phyloP scores from a whole-genome alignment of 2,888 invertebrate species.

The Prenolepis imparis region DNA sequence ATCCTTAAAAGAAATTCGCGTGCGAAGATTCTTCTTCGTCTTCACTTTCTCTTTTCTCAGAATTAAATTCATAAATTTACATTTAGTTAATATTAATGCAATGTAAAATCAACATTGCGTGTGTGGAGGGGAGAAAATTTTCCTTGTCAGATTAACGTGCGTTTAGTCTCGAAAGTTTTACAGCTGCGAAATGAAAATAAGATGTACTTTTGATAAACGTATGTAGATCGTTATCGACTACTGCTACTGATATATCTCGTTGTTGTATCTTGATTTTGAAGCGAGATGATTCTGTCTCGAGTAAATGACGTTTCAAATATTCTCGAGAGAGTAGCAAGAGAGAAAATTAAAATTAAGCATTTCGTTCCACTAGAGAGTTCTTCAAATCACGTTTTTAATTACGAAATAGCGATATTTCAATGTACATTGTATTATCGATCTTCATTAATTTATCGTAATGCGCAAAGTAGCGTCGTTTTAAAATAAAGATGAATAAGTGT shows the following conservation, averaged over 20 bases:
- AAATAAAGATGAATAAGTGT: background rate
- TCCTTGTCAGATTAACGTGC: background rate
- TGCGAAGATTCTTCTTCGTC: background rate
- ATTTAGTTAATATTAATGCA: background rate
- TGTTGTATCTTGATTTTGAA: constrained; percentile 50
- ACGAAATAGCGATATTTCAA: constrained; percentile 10
- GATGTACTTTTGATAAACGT: constrained; percentile 8
- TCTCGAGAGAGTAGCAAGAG: constrained; percentile 19
- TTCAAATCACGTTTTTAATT: constrained; percentile 6
- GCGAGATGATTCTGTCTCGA: constrained; percentile 54
- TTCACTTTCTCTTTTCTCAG: constrained; percentile 12
- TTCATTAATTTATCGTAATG: constrained; percentile 18
- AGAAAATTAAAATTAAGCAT: constrained; percentile 43
- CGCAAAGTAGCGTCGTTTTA: background rate
- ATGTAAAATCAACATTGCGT: background rate
- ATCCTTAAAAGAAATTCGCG: background rate
- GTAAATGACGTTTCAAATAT: constrained; percentile 49
- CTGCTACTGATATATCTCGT: constrained; percentile 51
- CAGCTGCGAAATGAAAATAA: background rate
- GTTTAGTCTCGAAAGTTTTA: background rate
- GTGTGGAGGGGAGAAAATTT: background rate
- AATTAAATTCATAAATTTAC: background rate
- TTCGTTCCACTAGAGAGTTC: constrained; percentile 15
- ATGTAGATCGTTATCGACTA: constrained; percentile 12
- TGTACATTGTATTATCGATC: background rate